These are phyloP conservation scores for Caenorhabditis becei DNA, from an alignment of 2,888 invertebrate species.

Conservation along the genomic window DNA sequence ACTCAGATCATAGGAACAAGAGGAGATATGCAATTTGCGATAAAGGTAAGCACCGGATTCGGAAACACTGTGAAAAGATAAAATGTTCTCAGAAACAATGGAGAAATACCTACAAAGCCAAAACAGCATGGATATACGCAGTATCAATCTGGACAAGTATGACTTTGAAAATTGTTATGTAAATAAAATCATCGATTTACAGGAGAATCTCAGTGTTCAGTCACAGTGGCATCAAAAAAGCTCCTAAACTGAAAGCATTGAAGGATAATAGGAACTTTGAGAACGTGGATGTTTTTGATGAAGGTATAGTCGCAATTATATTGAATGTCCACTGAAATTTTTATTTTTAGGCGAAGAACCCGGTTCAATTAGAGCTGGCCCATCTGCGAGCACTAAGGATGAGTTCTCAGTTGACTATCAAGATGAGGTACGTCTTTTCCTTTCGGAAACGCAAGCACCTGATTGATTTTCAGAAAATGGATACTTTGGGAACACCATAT, in stretches of 20 bases:
- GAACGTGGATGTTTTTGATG: conserved; percentile 47
- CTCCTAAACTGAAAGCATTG: conserved; percentile 37
- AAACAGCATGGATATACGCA: conserved; percentile 39
- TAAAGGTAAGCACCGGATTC: too few relatives aligned
- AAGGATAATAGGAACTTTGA: conserved; percentile 46
- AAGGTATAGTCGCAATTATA: too few relatives aligned
- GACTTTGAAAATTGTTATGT: background rate
- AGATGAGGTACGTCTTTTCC: conserved; percentile 42
- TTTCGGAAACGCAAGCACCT: background rate
- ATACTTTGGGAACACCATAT: conserved; percentile 30
- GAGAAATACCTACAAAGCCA: conserved; percentile 24
- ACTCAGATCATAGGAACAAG: conserved; percentile 43
- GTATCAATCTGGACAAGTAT: conserved; percentile 50
- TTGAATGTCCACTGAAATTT: too few relatives aligned
- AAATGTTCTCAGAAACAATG: conserved; percentile 43
- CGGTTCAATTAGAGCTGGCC: conserved; percentile 5
- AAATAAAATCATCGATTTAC: conserved; percentile 5
- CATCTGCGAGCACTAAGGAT: conserved; percentile 13
- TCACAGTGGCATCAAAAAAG: conserved; percentile 43
- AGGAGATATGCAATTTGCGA: conserved; percentile 51
- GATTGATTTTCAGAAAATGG: conserved; percentile 31
- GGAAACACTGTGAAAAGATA: too few relatives aligned
- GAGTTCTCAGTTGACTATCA: conserved; percentile 47
- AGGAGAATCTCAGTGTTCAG: conserved; percentile 40
- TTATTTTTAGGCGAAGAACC: conserved; percentile 1